A percentile compares a stretch with the other conserved stretches of the same genome.
phyloP scores from a whole-genome alignment of 2,888 invertebrate genomes.

The Rotaria sp. region DNA sequence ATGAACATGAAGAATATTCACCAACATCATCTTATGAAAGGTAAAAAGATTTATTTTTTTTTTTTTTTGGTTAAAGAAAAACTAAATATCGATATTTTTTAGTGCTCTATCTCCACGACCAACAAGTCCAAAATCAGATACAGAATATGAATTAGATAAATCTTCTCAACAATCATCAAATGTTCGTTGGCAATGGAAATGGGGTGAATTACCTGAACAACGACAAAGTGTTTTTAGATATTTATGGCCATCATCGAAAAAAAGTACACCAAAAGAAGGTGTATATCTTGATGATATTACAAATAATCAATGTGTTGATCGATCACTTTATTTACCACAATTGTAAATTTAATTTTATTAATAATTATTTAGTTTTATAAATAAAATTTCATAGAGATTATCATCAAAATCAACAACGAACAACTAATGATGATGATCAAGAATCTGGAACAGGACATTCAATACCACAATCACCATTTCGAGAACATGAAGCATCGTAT shows the following conservation, averaged over 20 bases:
- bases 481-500: slow-evolving; percentile 32
- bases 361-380: neutral
- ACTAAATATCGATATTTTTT: neutral
- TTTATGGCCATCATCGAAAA: neutral
- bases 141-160: slow-evolving; percentile 69
- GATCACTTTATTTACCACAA: slow-evolving; percentile 6
- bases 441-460: slow-evolving; percentile 94
- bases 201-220: slow-evolving; percentile 53
- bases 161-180: slow-evolving; percentile 38
- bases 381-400: neutral
- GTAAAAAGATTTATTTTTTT: neutral
- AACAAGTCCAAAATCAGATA: slow-evolving; percentile 83
- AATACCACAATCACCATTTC: slow-evolving; percentile 72
- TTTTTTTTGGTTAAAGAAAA: neutral
- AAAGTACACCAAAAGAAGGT: slow-evolving; percentile 60
- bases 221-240: slow-evolving; percentile 17
- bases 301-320: slow-evolving; percentile 68
- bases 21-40: neutral
- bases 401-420: slow-evolving; percentile 21
- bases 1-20: neutral
- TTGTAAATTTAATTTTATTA: neutral
- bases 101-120: slow-evolving; percentile 64
- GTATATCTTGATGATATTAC: slow-evolving; percentile 85
- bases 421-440: slow-evolving; percentile 72
- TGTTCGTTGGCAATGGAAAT: slow-evolving; percentile 50